Evolutionary conservation across 2,113 vertebrate genomes (phyloP).

Genomic region (Ammodytes marinus): DNA sequence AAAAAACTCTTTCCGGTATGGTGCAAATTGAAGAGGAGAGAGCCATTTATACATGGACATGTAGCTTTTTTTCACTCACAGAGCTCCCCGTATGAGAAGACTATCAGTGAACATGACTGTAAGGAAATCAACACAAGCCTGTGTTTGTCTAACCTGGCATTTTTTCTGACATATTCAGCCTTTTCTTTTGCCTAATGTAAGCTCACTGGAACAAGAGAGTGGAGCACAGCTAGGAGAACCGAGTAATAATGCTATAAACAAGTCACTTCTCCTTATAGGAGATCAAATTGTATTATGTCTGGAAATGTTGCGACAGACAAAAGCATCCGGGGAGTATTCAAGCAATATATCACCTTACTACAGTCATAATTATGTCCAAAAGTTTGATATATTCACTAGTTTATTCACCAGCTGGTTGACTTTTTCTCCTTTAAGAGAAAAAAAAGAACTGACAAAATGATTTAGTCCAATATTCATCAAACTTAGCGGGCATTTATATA

Average conservation of each 20-base stretch:
- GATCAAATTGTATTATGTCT: not conserved
- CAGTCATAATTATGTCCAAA: too few relatives aligned
- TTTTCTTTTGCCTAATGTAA: slow-evolving; percentile 4
- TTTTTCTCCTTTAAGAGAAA: not conserved
- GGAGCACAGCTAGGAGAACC: not conserved
- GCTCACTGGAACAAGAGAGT: not conserved
- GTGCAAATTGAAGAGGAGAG: not conserved
- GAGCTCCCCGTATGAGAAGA: slow-evolving; percentile 4
- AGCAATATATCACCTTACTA: not conserved
- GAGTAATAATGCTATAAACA: not conserved
- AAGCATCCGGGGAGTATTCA: not conserved
- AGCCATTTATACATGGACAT: not conserved
- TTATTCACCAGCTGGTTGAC: not conserved
- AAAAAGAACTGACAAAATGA: not conserved
- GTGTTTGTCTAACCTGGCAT: slow-evolving; percentile 24
- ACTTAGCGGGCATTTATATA: not conserved
- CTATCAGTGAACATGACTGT: not conserved
- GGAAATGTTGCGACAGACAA: not conserved
- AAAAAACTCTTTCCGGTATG: not conserved
- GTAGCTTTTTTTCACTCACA: not conserved
- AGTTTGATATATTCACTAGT: too few relatives aligned
- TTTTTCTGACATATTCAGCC: slow-evolving; percentile 18
- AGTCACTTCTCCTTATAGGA: not conserved
- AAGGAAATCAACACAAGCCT: not conserved
- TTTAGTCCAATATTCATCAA: not conserved